Conservation (phyloP, 2,113 vertebrate species). For the Catharus minimus region DNA sequence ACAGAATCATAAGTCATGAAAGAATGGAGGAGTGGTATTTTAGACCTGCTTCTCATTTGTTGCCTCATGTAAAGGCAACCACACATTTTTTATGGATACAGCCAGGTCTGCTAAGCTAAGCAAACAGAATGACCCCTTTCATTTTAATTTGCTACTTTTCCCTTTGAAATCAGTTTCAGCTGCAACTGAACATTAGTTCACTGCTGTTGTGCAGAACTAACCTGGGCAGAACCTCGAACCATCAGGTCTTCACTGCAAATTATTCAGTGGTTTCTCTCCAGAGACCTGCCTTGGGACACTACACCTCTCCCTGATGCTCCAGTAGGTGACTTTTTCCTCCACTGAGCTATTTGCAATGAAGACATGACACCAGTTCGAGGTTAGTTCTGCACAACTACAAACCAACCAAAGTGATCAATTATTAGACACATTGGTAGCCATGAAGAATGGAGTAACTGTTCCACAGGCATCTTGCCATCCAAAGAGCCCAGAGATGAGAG, state of each 20-base stretch:
- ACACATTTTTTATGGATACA: neutral
- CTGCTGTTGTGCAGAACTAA: neutral
- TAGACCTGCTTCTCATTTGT: neutral
- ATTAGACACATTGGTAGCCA: neutral
- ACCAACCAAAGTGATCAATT: neutral
- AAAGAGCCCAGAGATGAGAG: neutral
- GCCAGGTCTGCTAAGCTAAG: neutral
- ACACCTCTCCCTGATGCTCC: neutral
- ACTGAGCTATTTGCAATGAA: neutral
- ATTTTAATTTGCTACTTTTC: neutral
- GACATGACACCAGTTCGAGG: fast-evolving
- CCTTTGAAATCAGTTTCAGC: neutral
- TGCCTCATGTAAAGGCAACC: neutral
- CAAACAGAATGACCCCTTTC: neutral
- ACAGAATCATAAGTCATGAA: neutral
- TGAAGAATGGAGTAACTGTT: neutral
- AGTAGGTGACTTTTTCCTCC: neutral
- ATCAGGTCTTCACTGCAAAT: neutral
- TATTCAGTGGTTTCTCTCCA: neutral
- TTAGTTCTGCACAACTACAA: neutral
- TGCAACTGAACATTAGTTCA: neutral
- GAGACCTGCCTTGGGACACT: neutral
- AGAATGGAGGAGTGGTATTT: neutral
- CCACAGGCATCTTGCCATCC: neutral
- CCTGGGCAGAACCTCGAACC: neutral